Evolutionary conservation across 2,888 invertebrate species (phyloP).

Genomic region (Eupsilia transversa): DNA sequence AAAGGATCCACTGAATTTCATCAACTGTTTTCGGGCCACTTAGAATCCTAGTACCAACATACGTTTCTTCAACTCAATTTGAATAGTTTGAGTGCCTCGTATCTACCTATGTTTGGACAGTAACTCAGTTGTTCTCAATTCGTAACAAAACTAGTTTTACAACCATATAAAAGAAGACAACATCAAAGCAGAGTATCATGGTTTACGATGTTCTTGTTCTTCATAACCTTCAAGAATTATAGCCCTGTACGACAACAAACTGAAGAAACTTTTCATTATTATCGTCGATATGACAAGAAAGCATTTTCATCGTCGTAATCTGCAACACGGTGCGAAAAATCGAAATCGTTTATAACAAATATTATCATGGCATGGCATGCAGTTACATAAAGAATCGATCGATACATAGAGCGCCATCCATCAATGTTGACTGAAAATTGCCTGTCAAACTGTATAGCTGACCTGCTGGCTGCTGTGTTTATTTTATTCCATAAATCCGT

Average conservation of each 20-base stretch:
- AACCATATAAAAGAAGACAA: slow-evolving; percentile 43
- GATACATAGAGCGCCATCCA: slow-evolving; percentile 74
- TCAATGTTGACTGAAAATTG: slow-evolving; percentile 76
- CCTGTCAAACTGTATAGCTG: slow-evolving; percentile 69
- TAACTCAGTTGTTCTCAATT: slow-evolving; percentile 23
- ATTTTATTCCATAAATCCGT: slow-evolving; percentile 23
- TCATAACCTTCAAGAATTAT: slow-evolving; percentile 23
- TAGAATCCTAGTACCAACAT: not conserved
- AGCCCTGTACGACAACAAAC: not conserved
- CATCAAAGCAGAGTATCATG: slow-evolving; percentile 42
- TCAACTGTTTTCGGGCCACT: slow-evolving; percentile 7
- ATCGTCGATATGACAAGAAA: slow-evolving; percentile 10
- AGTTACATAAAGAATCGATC: slow-evolving; percentile 65
- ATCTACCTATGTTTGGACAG: not conserved
- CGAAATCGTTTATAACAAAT: slow-evolving; percentile 33
- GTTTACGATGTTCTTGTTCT: slow-evolving; percentile 27
- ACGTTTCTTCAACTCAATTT: slow-evolving; percentile 21
- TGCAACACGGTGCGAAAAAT: slow-evolving; percentile 29
- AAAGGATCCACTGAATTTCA: slow-evolving; percentile 19
- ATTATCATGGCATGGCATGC: slow-evolving; percentile 29
- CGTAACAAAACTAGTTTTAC: slow-evolving; percentile 26
- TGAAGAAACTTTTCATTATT: slow-evolving; percentile 19
- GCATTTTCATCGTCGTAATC: not conserved
- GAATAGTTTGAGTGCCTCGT: slow-evolving; percentile 36
- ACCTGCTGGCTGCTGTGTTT: slow-evolving; percentile 44